Base-by-base conservation (phyloP, 2,113 vertebrate species). In the Campylorhamphus procurvoides region DNA sequence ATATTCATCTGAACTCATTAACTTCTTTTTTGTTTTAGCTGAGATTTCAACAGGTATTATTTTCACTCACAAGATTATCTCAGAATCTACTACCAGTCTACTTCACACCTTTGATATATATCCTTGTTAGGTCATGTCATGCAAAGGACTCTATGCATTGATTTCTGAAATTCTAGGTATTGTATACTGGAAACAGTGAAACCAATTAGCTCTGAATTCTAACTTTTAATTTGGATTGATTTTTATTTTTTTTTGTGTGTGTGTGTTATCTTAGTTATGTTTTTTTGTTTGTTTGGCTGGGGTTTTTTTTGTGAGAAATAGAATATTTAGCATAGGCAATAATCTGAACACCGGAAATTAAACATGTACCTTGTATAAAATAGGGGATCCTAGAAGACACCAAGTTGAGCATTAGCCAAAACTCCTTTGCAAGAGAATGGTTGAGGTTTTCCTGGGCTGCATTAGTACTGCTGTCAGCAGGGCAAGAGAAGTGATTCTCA, bases 81-180 rank as follows among this genome's bases (percentile, higher is more conserved):
- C 6, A 50, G 46, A 85, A 53, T n/a, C 14, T 49, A 39, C 35
- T 63, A 20, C 20, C 3, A 47, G 18, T 82, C 12, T 46, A 18
- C 8, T 91, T 6, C 35, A 37, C 7, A 50, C 7, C 7, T 75
- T 33, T 84, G 28, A 19, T 81, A 50, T 82, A 14, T 82, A 87
- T 42, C 3, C 3, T 59, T 59, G 23, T 69, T 80, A 29, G 14
- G 19, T 56, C 0, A 0, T 89, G 42, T n/a, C 28, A 40, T 62
- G 18, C 12, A 52, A 74, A 69, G 10, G 11, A 37, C 39, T 46
- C 3, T 44, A 40, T 80, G 88, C 18, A 13, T 77, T 49, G 1
- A 28, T 40, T 68, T 49, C 40, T 77, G 50, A 66, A 88, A 47
- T 73, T 90, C 44, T 80, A 55, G 7, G 14, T 75, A 12, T 40